phyloP scores from a whole-genome alignment of 2,888 invertebrate species.

The Sphecodes monilicornis region DNA sequence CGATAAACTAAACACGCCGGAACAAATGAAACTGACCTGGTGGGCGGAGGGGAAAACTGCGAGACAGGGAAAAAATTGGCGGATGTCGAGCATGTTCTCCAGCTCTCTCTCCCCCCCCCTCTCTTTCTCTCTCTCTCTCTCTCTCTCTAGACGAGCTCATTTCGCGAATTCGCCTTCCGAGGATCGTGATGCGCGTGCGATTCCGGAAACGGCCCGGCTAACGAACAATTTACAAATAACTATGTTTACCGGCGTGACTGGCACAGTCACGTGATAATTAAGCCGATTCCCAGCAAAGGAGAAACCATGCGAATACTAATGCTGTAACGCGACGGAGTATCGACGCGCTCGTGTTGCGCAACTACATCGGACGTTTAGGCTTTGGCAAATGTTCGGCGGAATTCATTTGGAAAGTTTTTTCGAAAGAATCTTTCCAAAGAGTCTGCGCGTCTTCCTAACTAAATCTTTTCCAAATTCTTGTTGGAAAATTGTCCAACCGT shows the following conservation, averaged over 20 bases:
- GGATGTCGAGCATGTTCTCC: too few species aligned
- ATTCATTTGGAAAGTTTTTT: too few species aligned
- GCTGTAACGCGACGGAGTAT: conserved; percentile 54
- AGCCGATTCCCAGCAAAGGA: conserved; percentile 62
- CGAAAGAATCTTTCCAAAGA: too few species aligned
- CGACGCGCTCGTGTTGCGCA: not conserved
- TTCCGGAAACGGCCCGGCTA: not conserved
- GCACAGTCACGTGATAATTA: conserved; percentile 66
- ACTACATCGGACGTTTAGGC: not conserved
- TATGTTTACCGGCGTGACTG: conserved; percentile 16
- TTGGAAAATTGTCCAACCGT: too few species aligned
- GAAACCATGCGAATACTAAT: conserved; percentile 69
- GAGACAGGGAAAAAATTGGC: not conserved
- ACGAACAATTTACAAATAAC: conserved; percentile 70
- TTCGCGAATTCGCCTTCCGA: not conserved
- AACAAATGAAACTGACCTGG: not conserved
- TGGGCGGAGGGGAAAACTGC: not conserved
- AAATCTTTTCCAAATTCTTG: too few species aligned
- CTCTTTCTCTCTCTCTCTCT: too few species aligned
- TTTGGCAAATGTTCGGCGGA: not conserved
- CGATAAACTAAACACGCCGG: not conserved
- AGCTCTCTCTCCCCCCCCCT: too few species aligned
- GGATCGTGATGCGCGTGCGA: not conserved
- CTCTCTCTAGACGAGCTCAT: not conserved
- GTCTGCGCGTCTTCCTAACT: too few species aligned